phyloP scores from a whole-genome alignment of 1,140 invertebrate species.

The Diabrotica undecimpunctata region DNA sequence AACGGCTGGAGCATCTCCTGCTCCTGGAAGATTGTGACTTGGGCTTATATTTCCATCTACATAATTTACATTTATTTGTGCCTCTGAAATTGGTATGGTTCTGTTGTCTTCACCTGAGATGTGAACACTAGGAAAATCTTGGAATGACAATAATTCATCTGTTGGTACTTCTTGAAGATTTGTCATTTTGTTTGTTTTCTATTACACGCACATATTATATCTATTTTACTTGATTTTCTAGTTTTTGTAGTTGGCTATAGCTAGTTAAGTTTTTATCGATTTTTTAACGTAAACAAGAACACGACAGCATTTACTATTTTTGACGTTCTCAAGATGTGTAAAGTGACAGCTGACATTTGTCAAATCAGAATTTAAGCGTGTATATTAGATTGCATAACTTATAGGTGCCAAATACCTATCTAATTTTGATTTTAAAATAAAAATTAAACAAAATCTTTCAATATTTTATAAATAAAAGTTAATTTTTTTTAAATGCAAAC shows the following conservation, averaged over 20 bases:
- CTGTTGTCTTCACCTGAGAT: conserved; percentile 31
- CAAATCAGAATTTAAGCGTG: too few species aligned
- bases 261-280: not conserved
- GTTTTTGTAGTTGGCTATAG: not conserved
- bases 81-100: conserved; percentile 29
- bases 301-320: not conserved
- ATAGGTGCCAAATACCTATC: too few species aligned
- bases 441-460: too few species aligned
- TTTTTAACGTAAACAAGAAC: not conserved
- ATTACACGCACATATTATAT: not conserved
- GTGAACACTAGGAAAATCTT: conserved; percentile 57
- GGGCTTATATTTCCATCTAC: conserved; percentile 16
- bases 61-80: conserved; percentile 25
- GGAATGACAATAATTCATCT: conserved; percentile 60
- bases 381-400: too few species aligned
- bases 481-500: too few species aligned
- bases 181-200: conserved; percentile 32
- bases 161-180: conserved; percentile 52
- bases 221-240: not conserved
- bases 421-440: too few species aligned
- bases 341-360: too few species aligned
- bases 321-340: too few species aligned
- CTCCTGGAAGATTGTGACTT: not conserved
- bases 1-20: not conserved
- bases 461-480: too few species aligned